Conservation (phyloP, 1,140 invertebrate species). For the Penaeus indicus region DNA sequence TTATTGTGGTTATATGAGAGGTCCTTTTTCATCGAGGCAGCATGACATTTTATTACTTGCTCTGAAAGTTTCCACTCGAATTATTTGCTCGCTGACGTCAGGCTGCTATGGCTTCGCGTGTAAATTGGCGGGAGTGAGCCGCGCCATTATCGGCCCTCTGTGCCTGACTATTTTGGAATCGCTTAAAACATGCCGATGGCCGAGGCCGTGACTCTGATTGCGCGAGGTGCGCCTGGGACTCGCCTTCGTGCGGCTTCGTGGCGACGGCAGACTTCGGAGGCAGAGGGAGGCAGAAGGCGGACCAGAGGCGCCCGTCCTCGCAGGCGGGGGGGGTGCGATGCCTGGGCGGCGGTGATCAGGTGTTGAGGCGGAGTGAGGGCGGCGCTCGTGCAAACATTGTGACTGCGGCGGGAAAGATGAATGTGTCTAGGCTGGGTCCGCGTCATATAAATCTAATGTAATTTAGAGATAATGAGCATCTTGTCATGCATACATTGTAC, state of each 20-base stretch:
- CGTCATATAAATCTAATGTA: slow-evolving; percentile 56
- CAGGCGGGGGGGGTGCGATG: too few species aligned
- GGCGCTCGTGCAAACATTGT: too few species aligned
- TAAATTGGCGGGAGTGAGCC: slow-evolving; percentile 28
- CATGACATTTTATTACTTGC: slow-evolving; percentile 39
- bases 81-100: slow-evolving; percentile 51
- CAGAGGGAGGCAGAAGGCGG: too few species aligned
- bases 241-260: too few species aligned
- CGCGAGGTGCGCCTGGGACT: not conserved
- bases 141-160: slow-evolving; percentile 1
- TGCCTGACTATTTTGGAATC: slow-evolving; percentile 4
- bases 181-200: slow-evolving; percentile 8
- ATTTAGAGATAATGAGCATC: slow-evolving; percentile 52
- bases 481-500: slow-evolving; percentile 55
- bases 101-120: slow-evolving; percentile 43
- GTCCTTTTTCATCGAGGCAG: not conserved
- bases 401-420: slow-evolving; percentile 15
- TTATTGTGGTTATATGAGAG: not conserved
- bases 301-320: too few species aligned
- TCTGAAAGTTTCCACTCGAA: slow-evolving; percentile 46
- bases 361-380: too few species aligned
- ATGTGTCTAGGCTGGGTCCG: not conserved
- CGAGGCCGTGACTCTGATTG: not conserved
- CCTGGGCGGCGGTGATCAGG: too few species aligned
- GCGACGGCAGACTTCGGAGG: too few species aligned